Conservation (phyloP, 2,113 vertebrate genomes). For the Emydocephalus ijimae region DNA sequence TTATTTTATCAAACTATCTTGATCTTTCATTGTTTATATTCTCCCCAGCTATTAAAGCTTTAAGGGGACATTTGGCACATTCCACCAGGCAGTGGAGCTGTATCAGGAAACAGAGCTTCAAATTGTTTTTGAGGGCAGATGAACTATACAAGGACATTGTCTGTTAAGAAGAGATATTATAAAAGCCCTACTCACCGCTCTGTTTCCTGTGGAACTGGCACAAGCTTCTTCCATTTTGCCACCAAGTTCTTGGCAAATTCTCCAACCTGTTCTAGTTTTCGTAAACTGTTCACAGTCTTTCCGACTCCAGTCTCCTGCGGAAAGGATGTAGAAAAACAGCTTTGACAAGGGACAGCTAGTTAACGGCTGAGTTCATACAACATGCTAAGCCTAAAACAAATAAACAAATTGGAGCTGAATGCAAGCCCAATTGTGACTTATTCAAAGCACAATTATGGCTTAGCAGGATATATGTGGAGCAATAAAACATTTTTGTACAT, state of each 20-base stretch:
- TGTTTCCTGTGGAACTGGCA: constrained; percentile 80
- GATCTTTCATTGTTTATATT: neutral
- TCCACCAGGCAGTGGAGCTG: neutral
- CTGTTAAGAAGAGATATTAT: neutral
- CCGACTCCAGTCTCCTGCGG: constrained; percentile 91
- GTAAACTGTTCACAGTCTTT: constrained; percentile 93
- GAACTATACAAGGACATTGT: neutral
- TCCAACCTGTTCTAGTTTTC: constrained; percentile 87
- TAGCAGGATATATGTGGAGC: neutral
- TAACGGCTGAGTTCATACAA: neutral
- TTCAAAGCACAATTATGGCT: neutral
- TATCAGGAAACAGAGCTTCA: neutral
- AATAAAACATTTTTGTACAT: neutral
- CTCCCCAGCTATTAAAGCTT: neutral
- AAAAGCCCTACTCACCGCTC: constrained; percentile 73
- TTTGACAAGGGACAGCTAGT: neutral
- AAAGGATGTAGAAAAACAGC: constrained; percentile 18
- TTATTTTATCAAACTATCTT: neutral
- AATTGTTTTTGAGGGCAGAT: neutral
- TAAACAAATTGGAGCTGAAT: neutral
- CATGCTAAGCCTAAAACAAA: neutral
- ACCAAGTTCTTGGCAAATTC: constrained; percentile 86
- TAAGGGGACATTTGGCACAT: neutral
- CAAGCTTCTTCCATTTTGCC: constrained; percentile 95
- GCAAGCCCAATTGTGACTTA: neutral